phyloP scores from a whole-genome alignment of 2,888 invertebrate genomes.

The Orgyia antiqua region DNA sequence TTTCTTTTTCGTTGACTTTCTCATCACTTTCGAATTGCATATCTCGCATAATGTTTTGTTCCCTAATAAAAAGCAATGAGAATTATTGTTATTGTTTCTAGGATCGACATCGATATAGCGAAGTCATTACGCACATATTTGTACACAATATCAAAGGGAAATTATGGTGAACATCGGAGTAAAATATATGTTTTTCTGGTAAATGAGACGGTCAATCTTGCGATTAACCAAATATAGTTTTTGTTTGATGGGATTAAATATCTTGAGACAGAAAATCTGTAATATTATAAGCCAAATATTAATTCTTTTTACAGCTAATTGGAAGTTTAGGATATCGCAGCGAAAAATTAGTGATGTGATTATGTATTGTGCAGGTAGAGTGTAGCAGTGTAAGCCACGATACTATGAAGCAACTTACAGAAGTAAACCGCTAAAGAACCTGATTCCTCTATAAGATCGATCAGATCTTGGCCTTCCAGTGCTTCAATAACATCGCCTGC shows the following conservation, averaged over 20 bases:
- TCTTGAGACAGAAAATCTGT: no score
- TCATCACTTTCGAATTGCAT: constrained; percentile 86
- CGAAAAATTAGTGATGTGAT: constrained; percentile 27
- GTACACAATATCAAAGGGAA: no score
- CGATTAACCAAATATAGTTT: no score
- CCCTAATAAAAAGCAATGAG: constrained; percentile 81
- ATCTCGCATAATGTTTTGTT: constrained; percentile 93
- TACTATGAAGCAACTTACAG: constrained; percentile 82
- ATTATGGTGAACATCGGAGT: no score
- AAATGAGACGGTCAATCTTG: no score
- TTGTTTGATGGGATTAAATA: no score
- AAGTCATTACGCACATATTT: no score
- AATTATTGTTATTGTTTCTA: no score
- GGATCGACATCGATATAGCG: no score
- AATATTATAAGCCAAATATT: no score
- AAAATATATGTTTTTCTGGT: no score
- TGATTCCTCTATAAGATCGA: constrained; percentile 86
- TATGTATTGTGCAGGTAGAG: constrained; percentile 28
- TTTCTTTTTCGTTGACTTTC: constrained; percentile 83
- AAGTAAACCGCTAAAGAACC: constrained; percentile 93
- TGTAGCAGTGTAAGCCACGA: constrained; percentile 19
- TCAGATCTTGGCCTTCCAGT: constrained; percentile 87
- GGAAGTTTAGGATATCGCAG: constrained; percentile 13
- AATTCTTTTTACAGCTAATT: no score
- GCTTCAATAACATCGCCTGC: constrained; percentile 94